Evolutionary conservation across 2,797 vertebrate genomes (phyloP).

Genomic region (Schizopygopsis malacanthus): DNA sequence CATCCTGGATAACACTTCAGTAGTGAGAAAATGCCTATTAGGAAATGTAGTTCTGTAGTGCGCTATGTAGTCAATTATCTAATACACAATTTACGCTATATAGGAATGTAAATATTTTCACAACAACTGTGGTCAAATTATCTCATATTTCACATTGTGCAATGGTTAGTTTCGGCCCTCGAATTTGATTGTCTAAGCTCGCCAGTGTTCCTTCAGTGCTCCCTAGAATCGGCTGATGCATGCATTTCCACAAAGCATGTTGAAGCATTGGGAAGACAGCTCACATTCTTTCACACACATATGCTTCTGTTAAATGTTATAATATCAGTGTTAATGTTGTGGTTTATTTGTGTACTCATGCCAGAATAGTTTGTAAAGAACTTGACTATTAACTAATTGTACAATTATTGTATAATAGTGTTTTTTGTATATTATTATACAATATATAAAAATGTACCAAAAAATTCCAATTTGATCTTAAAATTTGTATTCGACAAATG

Average conservation of each 20-base stretch:
- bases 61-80: neutral
- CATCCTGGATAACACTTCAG: neutral
- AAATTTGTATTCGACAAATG: too few species aligned
- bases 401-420: too few species aligned
- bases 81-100: neutral
- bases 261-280: neutral
- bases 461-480: too few species aligned
- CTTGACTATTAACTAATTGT: too few species aligned
- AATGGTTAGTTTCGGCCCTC: neutral
- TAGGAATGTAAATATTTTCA: neutral
- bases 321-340: too few species aligned
- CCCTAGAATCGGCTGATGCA: neutral
- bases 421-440: too few species aligned
- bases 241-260: neutral
- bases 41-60: constrained; percentile 28
- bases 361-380: too few species aligned
- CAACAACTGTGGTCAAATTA: neutral
- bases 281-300: too few species aligned
- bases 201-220: neutral
- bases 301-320: too few species aligned
- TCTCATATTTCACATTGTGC: neutral
- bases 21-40: constrained; percentile 31
- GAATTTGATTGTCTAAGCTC: neutral
- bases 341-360: too few species aligned
- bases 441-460: too few species aligned